phyloP scores from a whole-genome alignment of 1,140 invertebrate species.

The Leptonema lineaticorne region DNA sequence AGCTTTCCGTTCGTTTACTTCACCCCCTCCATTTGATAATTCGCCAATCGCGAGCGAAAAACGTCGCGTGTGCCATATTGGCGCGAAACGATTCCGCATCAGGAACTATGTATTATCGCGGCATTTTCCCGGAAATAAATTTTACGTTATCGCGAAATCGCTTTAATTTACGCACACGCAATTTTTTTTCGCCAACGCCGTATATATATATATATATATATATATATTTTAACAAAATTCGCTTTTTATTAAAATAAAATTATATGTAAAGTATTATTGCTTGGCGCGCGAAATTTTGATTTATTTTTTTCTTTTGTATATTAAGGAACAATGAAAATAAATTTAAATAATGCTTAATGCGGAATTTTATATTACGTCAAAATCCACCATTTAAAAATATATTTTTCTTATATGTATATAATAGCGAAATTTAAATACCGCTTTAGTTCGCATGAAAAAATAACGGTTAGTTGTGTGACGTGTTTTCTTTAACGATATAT shows the following conservation, averaged over 20 bases:
- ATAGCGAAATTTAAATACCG: too few relatives aligned
- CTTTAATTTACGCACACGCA: background rate
- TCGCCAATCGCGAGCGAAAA: constrained; percentile 23
- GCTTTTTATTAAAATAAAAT: background rate
- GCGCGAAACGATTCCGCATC: constrained; percentile 2
- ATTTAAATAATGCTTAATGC: too few relatives aligned
- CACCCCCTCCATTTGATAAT: background rate
- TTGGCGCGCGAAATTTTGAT: background rate
- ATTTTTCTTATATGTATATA: too few relatives aligned
- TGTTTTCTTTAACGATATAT: too few relatives aligned
- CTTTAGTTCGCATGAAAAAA: too few relatives aligned
- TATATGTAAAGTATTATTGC: too few relatives aligned
- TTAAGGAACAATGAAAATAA: too few relatives aligned
- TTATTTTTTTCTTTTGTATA: background rate
- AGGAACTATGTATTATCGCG: background rate
- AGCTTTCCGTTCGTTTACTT: background rate
- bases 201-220: background rate
- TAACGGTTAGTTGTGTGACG: too few relatives aligned
- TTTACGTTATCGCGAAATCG: constrained; percentile 10
- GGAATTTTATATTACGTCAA: too few relatives aligned
- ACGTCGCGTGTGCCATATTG: constrained; percentile 15
- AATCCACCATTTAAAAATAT: too few relatives aligned
- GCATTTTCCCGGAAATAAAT: constrained; percentile 11
- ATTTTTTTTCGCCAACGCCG: background rate
- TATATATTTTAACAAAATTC: background rate